Conservation (phyloP, 2,113 vertebrate species). For the Tinamus guttatus region DNA sequence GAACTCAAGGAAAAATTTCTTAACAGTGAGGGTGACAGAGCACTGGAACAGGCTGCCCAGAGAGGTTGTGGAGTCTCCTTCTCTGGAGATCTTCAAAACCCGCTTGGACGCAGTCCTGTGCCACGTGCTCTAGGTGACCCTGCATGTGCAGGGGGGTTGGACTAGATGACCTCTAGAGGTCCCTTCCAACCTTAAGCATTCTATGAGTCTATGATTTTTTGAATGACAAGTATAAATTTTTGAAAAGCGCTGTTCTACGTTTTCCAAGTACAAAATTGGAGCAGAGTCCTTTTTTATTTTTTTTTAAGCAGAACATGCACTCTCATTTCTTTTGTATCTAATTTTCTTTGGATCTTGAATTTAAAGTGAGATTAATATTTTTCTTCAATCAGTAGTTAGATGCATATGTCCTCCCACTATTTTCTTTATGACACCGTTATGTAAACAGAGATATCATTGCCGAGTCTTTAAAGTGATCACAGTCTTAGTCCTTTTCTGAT, state of each 20-base stretch:
- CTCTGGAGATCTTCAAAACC: too few relatives aligned
- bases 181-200: too few relatives aligned
- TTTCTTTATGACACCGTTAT: neutral
- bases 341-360: constrained; percentile 18
- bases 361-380: neutral
- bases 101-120: too few relatives aligned
- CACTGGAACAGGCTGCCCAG: too few relatives aligned
- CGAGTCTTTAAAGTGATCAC: neutral
- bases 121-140: too few relatives aligned
- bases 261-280: neutral
- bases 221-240: neutral
- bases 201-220: too few relatives aligned
- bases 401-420: neutral
- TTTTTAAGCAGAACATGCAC: neutral
- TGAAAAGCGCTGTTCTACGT: neutral
- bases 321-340: neutral
- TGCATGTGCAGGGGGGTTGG: too few relatives aligned
- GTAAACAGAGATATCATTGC: neutral
- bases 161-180: too few relatives aligned
- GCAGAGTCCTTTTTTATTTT: neutral
- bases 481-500: constrained; percentile 30
- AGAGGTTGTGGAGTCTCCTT: too few relatives aligned
- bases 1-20: too few relatives aligned
- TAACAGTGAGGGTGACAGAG: too few relatives aligned
- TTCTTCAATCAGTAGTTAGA: neutral